A percentile compares a stretch with the other conserved stretches of the same genome.
phyloP scores from a whole-genome alignment of 2,888 invertebrate genomes.

The Caenorhabditis drosophilae region DNA sequence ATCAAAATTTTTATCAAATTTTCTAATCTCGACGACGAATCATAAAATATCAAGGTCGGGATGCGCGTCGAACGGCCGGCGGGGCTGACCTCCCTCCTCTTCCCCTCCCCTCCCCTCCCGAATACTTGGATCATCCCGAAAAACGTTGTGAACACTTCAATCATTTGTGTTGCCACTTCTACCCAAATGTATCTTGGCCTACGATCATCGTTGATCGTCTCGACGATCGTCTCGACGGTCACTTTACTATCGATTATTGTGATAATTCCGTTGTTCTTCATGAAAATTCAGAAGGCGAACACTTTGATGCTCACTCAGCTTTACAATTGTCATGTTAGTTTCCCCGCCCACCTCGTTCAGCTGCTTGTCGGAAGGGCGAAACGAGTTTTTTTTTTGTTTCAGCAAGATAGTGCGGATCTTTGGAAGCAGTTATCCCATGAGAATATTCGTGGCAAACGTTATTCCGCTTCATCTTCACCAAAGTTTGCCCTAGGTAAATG shows the following conservation, averaged over 20 bases:
- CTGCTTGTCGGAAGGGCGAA: background rate
- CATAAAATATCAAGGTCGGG: too few relatives aligned
- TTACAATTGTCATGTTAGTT: constrained; percentile 48
- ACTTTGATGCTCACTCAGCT: constrained; percentile 47
- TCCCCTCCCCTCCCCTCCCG: too few relatives aligned
- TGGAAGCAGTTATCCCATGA: constrained; percentile 47
- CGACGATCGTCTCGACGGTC: constrained; percentile 47
- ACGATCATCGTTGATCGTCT: constrained; percentile 18
- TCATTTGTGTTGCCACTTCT: too few relatives aligned
- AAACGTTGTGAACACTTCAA: too few relatives aligned
- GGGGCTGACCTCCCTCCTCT: too few relatives aligned
- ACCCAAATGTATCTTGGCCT: background rate
- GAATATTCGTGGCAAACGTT: constrained; percentile 33
- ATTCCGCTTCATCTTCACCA: constrained; percentile 14
- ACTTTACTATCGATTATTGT: constrained; percentile 40
- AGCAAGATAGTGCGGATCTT: constrained; percentile 40
- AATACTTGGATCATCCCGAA: too few relatives aligned
- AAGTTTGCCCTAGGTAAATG: constrained; percentile 24
- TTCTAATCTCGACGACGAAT: too few relatives aligned
- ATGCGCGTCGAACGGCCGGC: too few relatives aligned
- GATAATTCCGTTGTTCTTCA: constrained; percentile 46
- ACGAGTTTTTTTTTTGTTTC: constrained; percentile 7
- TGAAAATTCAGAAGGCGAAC: constrained; percentile 47
- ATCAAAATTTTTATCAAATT: too few relatives aligned
- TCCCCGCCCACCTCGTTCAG: background rate